phyloP scores from a whole-genome alignment of 2,113 vertebrate species.

The Rattus rattus region DNA sequence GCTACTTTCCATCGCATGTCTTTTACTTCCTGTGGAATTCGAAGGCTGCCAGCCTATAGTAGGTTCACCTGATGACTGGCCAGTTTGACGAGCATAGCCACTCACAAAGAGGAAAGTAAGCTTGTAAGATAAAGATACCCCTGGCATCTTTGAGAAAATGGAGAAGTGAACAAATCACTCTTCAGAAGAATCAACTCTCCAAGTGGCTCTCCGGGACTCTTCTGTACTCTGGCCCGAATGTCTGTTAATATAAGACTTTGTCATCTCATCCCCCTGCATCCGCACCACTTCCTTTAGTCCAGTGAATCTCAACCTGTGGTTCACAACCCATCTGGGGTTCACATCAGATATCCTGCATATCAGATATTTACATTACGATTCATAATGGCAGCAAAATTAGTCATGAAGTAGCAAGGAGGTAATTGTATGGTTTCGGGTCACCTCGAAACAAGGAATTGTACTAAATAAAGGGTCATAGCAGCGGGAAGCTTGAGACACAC shows the following conservation, averaged over 20 bases:
- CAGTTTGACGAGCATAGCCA: neutral
- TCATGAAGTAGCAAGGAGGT: neutral
- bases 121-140: neutral
- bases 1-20: neutral
- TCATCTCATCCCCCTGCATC: neutral
- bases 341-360: neutral
- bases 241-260: neutral
- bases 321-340: neutral
- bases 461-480: neutral
- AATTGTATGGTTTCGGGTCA: neutral
- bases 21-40: neutral
- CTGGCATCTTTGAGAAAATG: neutral
- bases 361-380: neutral
- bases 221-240: neutral
- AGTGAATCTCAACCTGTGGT: neutral
- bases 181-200: neutral
- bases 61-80: neutral
- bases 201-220: neutral
- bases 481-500: neutral
- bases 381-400: neutral
- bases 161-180: neutral
- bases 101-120: neutral
- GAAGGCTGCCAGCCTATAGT: neutral
- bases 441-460: neutral
- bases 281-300: neutral